Conservation (phyloP, 2,113 vertebrate genomes). For the Loxodonta africana region DNA sequence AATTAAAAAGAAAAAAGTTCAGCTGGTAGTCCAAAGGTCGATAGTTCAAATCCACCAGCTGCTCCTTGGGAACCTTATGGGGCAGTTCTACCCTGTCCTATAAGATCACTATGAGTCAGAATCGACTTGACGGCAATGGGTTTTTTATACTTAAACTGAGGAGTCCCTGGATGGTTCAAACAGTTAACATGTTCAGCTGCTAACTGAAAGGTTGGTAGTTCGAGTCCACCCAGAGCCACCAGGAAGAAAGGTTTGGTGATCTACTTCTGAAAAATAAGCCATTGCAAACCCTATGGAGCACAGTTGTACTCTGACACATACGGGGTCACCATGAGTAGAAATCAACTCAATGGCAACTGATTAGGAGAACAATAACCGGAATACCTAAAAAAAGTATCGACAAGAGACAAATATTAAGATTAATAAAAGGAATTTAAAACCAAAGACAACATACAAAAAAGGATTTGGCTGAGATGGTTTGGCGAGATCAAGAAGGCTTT, state of each 20-base stretch:
- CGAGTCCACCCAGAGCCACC: not conserved
- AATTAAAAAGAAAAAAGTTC: too few species aligned
- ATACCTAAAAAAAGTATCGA: not conserved
- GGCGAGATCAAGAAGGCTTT: not conserved
- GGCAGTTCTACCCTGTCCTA: too few species aligned
- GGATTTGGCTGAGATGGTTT: not conserved
- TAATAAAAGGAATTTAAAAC: not conserved
- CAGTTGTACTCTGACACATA: not conserved
- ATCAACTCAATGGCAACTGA: not conserved
- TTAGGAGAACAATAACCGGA: not conserved
- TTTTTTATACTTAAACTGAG: not conserved
- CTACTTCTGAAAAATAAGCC: not conserved
- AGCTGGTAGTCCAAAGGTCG: too few species aligned
- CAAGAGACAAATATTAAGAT: not conserved
- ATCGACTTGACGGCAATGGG: too few species aligned
- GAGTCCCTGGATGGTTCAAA: not conserved
- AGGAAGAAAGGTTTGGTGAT: not conserved
- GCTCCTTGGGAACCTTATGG: too few species aligned
- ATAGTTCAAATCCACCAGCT: too few species aligned
- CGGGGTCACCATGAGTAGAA: not conserved
- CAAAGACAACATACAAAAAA: not conserved
- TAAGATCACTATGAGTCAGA: too few species aligned
- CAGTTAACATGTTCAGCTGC: not conserved
- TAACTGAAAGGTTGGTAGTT: not conserved
- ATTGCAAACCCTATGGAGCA: not conserved